Evolutionary conservation across 2,113 vertebrate genomes (phyloP).

Genomic region (Lutjanus erythropterus): DNA sequence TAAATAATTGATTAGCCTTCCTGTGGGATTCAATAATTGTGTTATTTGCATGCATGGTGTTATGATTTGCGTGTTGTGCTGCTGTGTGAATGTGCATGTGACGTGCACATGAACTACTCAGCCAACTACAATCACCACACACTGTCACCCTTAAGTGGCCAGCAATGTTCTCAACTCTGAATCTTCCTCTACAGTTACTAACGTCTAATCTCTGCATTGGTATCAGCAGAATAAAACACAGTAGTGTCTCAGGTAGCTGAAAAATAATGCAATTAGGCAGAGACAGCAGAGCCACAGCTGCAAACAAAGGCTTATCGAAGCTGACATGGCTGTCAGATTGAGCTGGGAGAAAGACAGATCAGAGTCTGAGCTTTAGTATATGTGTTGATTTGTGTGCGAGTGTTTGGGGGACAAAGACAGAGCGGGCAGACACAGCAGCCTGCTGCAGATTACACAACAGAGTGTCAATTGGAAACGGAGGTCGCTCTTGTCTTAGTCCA

Average conservation of each 20-base stretch:
- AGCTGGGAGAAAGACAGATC: slow-evolving; percentile 47
- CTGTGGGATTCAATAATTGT: slow-evolving; percentile 52
- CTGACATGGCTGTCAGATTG: slow-evolving; percentile 63
- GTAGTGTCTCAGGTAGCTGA: slow-evolving; percentile 52
- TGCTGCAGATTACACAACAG: slow-evolving; percentile 48
- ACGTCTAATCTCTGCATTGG: slow-evolving; percentile 18
- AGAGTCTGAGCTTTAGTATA: slow-evolving; percentile 28
- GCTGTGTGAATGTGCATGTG: slow-evolving; percentile 1
- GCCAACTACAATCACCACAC: neutral
- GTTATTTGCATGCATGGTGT: slow-evolving; percentile 31
- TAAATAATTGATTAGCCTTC: slow-evolving; percentile 65
- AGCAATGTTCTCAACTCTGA: neutral
- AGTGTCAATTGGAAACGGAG: slow-evolving; percentile 25
- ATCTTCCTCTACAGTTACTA: neutral
- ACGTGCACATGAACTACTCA: neutral
- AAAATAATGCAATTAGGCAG: slow-evolving; percentile 62
- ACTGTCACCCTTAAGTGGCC: slow-evolving; percentile 2
- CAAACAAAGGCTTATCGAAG: slow-evolving; percentile 48
- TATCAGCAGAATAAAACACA: slow-evolving; percentile 28
- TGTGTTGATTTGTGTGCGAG: slow-evolving; percentile 29
- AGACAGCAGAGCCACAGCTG: slow-evolving; percentile 32
- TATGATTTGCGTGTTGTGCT: neutral
- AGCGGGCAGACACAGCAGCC: slow-evolving; percentile 23
- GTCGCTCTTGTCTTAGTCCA: slow-evolving; percentile 30
- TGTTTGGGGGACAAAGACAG: slow-evolving; percentile 1